Evolutionary conservation across 2,797 vertebrate species (phyloP).

Genomic region (Danionella dracula): DNA sequence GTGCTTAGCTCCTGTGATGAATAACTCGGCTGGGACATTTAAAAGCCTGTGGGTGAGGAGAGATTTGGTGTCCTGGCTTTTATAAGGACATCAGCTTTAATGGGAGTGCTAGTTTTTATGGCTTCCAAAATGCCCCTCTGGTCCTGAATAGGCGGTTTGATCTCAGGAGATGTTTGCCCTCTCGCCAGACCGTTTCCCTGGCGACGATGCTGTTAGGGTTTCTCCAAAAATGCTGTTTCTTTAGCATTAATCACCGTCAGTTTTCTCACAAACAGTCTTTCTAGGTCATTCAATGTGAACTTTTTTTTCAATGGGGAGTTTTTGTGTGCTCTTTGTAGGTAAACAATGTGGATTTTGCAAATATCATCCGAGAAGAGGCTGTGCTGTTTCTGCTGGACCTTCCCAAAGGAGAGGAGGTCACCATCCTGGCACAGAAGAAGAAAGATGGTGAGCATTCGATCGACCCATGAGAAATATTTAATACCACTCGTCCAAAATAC

Average conservation of each 20-base stretch:
- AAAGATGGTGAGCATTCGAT: slow-evolving; percentile 80
- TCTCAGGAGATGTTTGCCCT: slow-evolving; percentile 55
- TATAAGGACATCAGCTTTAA: slow-evolving; percentile 39
- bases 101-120: slow-evolving; percentile 37
- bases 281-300: not conserved
- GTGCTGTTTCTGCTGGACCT: slow-evolving; percentile 94
- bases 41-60: slow-evolving; percentile 82
- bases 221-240: not conserved
- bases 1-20: slow-evolving; percentile 27
- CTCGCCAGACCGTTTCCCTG: slow-evolving; percentile 51
- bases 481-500: too few species aligned
- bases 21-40: slow-evolving; percentile 26
- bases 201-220: slow-evolving; percentile 1
- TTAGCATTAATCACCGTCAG: slow-evolving; percentile 10
- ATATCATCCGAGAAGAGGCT: slow-evolving; percentile 95
- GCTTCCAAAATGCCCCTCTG: slow-evolving; percentile 36
- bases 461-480: too few species aligned
- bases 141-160: slow-evolving; percentile 49
- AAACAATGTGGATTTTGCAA: slow-evolving; percentile 97
- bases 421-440: slow-evolving; percentile 96
- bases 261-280: not conserved
- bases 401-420: slow-evolving; percentile 94
- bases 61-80: slow-evolving; percentile 31
- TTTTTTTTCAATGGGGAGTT: not conserved
- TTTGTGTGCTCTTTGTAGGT: slow-evolving; percentile 58